Base-by-base conservation (phyloP, 2,888 invertebrate genomes). In the Lasioglossum vierecki region DNA sequence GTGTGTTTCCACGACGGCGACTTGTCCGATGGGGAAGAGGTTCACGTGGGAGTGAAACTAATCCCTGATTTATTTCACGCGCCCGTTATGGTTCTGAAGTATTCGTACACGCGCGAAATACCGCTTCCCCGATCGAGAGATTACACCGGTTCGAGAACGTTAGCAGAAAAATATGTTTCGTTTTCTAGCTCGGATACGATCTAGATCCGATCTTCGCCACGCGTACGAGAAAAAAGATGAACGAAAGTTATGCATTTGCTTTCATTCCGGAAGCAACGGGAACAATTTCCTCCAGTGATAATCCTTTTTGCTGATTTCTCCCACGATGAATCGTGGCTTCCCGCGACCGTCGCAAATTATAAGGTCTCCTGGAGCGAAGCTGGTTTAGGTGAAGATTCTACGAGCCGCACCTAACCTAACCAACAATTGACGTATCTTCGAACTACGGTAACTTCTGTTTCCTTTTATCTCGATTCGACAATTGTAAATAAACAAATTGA, bases 221-320 rank as follows among this genome's bases (percentile, higher is more conserved):
- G 44, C 44, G 71, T 57, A 60, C 70, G 13, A 18, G 66, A 35
- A 75, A 76, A 76, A 81, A 68, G 81, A 80, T 72, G 73, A 86
- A 86, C 76, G 82, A 86, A 86, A 86, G 86, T 79, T 78, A 82
- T 70, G 76, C 70, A 71, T 79, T 77, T 75, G 71, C 87, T 87
- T 87, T 87, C 87, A 82, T 81, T 70, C 60, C 87, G 87, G 83
- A 87, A 87, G 76, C 66, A 44, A 71, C 70, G 46, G 26, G 71
- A 72, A 53, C 49, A 57, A 76, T 86, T 85, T 85, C 79, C 68
- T 82, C 41, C 26, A 44, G 78, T 85, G 80, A 86, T 86, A 76
- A 86, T 79, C 70, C 66, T 70, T 76, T 82, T 79, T 77, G 35
- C 77, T 74, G 66, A 82, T 79, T 81, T 76, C 82, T 82, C 76